A percentile compares a stretch with the other conserved stretches of the same genome.
phyloP scores from a whole-genome alignment of 64 coral and sea anemone species.

The Orbicella faveolata region DNA sequence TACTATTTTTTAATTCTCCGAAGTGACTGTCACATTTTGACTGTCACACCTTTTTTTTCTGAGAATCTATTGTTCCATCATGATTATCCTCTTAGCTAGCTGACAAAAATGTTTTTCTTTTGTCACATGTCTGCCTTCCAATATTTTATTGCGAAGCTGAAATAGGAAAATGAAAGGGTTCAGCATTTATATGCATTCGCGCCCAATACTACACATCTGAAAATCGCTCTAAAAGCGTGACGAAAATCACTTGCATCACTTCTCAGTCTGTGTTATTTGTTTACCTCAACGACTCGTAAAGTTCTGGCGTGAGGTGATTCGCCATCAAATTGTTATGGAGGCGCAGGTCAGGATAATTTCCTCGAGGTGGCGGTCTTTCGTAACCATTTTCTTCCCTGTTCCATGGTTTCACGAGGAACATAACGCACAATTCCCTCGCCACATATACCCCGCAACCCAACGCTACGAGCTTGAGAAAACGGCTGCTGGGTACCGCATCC shows the following conservation, averaged over 20 bases:
- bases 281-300: conserved; percentile 80
- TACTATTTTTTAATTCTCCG: too few species aligned
- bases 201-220: too few species aligned
- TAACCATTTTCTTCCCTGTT: conserved; percentile 52
- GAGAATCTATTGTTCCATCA: too few species aligned
- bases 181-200: too few species aligned
- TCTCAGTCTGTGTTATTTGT: not conserved
- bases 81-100: too few species aligned
- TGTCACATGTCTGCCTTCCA: too few species aligned
- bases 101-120: too few species aligned
- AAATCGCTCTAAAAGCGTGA: too few species aligned
- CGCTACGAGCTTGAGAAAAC: conserved; percentile 47
- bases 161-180: too few species aligned
- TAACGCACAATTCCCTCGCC: conserved; percentile 24
- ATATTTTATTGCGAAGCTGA: too few species aligned
- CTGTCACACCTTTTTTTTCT: too few species aligned
- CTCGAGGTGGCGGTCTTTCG: conserved; percentile 53
- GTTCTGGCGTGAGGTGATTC: conserved; percentile 68
- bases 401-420: conserved; percentile 22
- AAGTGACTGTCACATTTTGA: too few species aligned
- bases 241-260: not conserved
- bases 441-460: conserved; percentile 71
- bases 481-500: not conserved
- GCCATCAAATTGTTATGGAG: conserved; percentile 81
- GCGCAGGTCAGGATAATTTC: conserved; percentile 76